These are phyloP conservation scores for Microdon myrmicae DNA, from an alignment of 2,888 invertebrate species.

Conservation along the genomic window DNA sequence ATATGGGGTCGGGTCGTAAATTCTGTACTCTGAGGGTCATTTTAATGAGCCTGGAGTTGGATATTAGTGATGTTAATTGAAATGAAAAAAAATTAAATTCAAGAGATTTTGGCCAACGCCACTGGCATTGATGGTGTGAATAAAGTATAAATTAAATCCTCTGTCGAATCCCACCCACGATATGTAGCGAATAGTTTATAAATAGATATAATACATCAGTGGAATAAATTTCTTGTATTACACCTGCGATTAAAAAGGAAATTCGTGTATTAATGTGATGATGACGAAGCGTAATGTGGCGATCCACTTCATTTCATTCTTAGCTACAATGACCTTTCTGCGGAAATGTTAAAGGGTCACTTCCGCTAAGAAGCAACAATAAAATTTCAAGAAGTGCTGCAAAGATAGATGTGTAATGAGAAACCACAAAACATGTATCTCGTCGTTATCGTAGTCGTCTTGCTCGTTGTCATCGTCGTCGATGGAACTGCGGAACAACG, in stretches of 20 bases:
- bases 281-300: conserved; percentile 7
- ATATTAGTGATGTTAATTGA: conserved; percentile 26
- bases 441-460: conserved; percentile 10
- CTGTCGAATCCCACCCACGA: conserved; percentile 23
- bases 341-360: conserved; percentile 34
- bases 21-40: conserved; percentile 48
- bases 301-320: conserved; percentile 12
- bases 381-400: conserved; percentile 29
- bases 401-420: no score
- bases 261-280: conserved; percentile 22
- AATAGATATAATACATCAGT: conserved; percentile 36
- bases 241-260: no score
- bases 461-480: conserved; percentile 1
- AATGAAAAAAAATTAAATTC: conserved; percentile 2
- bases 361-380: conserved; percentile 30
- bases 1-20: conserved; percentile 28
- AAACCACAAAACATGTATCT: conserved; percentile 34
- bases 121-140: no score
- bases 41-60: conserved; percentile 33
- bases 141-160: conserved; percentile 27
- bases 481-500: conserved; percentile 43
- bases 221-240: conserved; percentile 32
- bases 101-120: no score
- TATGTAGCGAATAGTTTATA: conserved; percentile 27
- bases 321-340: not conserved